Conservation (phyloP, 2,797 vertebrate species). For the Megalops cyprinoides region DNA sequence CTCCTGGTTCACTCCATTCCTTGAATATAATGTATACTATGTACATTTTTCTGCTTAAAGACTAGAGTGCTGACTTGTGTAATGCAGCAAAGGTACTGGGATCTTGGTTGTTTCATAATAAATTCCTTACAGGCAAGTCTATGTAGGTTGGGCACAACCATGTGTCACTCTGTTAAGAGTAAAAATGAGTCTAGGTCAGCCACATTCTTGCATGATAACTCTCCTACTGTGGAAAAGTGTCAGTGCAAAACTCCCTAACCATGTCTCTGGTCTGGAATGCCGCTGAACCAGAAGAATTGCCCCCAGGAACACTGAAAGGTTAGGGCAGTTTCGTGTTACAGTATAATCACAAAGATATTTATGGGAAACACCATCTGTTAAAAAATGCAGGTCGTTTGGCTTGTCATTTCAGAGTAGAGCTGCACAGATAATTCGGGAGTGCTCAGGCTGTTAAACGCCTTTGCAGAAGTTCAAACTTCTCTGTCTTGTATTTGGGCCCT, state of each 20-base stretch:
- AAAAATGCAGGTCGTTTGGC: neutral
- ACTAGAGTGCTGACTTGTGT: too few relatives aligned
- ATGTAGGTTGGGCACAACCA: too few relatives aligned
- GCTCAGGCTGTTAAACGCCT: neutral
- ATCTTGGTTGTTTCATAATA: too few relatives aligned
- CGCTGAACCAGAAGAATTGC: neutral
- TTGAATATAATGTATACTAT: too few relatives aligned
- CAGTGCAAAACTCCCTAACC: neutral
- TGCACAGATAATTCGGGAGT: neutral
- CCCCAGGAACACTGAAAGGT: slow-evolving; percentile 12
- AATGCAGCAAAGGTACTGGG: too few relatives aligned
- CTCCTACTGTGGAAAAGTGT: neutral
- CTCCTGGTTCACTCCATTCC: too few relatives aligned
- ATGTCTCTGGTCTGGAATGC: slow-evolving; percentile 18
- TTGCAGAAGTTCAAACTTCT: neutral
- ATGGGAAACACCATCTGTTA: neutral
- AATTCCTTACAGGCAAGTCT: too few relatives aligned
- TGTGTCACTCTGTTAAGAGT: too few relatives aligned
- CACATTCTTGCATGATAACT: too few relatives aligned
- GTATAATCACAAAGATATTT: slow-evolving; percentile 4
- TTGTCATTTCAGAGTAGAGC: neutral
- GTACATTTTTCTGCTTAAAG: too few relatives aligned
- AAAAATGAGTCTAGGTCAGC: too few relatives aligned
- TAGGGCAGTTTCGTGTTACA: neutral
- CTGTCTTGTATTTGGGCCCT: too few relatives aligned